Evolutionary conservation across 2,797 vertebrate species (phyloP).

Genomic region (Syndactyla subalaris): DNA sequence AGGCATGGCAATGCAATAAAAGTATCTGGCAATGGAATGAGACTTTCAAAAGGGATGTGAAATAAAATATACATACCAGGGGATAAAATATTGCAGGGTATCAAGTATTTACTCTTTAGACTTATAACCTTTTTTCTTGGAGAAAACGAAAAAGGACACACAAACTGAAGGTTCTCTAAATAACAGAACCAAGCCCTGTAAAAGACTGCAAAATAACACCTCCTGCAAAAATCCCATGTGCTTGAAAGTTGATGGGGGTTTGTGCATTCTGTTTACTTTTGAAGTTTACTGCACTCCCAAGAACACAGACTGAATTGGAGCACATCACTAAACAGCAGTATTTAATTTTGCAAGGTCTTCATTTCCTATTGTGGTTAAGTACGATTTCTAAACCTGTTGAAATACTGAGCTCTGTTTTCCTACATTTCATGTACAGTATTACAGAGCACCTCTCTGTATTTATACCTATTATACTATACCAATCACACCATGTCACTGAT

Average conservation of each 20-base stretch:
- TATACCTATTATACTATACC: background rate
- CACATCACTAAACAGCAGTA: background rate
- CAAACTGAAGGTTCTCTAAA: background rate
- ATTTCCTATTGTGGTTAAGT: background rate
- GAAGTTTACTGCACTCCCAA: background rate
- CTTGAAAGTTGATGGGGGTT: background rate
- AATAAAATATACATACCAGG: background rate
- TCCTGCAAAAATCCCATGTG: background rate
- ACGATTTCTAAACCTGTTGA: background rate
- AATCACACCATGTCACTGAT: background rate
- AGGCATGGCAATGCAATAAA: background rate
- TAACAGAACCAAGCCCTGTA: background rate
- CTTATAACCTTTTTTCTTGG: background rate
- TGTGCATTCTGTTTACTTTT: background rate
- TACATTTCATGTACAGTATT: background rate
- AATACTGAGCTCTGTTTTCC: background rate
- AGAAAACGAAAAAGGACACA: background rate
- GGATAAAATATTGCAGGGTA: background rate
- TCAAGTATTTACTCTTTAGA: background rate
- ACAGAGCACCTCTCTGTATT: background rate
- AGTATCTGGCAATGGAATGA: background rate
- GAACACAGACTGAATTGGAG: background rate
- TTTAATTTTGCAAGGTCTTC: background rate
- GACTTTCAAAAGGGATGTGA: background rate
- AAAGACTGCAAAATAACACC: background rate